A percentile compares a stretch with the other conserved stretches of the same genome.
phyloP scores from a whole-genome alignment of 2,797 vertebrate genomes.

The Eupleurogrammus muticus region DNA sequence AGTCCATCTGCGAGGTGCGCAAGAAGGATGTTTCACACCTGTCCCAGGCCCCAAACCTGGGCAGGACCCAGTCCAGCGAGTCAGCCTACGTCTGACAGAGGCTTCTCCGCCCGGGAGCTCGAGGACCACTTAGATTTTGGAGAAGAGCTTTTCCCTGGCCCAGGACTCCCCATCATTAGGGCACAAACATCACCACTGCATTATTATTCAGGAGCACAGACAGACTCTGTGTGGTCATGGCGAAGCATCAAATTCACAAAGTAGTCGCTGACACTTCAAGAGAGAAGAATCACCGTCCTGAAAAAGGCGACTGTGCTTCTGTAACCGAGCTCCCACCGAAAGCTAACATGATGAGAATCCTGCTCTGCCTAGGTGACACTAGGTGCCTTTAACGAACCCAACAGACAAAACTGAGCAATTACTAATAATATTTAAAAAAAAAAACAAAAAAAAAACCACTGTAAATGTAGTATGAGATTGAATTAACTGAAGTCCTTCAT shows the following conservation, averaged over 20 bases:
- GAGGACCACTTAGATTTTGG: slow-evolving; percentile 65
- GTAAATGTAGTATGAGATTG: slow-evolving; percentile 67
- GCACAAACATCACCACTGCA: slow-evolving; percentile 67
- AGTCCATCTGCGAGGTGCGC: slow-evolving; percentile 87
- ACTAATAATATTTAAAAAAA: slow-evolving; percentile 32
- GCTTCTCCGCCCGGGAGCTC: slow-evolving; percentile 75
- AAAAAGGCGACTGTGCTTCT: slow-evolving; percentile 58
- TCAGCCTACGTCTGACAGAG: slow-evolving; percentile 91
- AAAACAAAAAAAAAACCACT: slow-evolving; percentile 44
- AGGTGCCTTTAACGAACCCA: slow-evolving; percentile 78
- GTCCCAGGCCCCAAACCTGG: slow-evolving; percentile 85
- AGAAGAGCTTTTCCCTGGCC: slow-evolving; percentile 71
- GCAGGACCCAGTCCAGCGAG: slow-evolving; percentile 91
- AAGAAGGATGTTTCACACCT: slow-evolving; percentile 88
- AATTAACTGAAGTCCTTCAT: slow-evolving; percentile 64
- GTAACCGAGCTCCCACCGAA: slow-evolving; percentile 41
- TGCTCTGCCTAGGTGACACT: slow-evolving; percentile 76
- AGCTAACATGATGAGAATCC: slow-evolving; percentile 54
- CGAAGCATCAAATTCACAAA: slow-evolving; percentile 59
- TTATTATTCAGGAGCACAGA: slow-evolving; percentile 73
- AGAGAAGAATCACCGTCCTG: slow-evolving; percentile 45
- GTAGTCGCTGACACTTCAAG: slow-evolving; percentile 59
- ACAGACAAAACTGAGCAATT: slow-evolving; percentile 70
- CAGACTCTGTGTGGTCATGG: slow-evolving; percentile 60
- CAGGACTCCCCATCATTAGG: slow-evolving; percentile 55